A percentile compares a stretch with the other conserved stretches of the same genome.
These are phyloP conservation scores for Drosophila anomelani DNA, from an alignment of 2,888 invertebrate species.

Conservation along the genomic window DNA sequence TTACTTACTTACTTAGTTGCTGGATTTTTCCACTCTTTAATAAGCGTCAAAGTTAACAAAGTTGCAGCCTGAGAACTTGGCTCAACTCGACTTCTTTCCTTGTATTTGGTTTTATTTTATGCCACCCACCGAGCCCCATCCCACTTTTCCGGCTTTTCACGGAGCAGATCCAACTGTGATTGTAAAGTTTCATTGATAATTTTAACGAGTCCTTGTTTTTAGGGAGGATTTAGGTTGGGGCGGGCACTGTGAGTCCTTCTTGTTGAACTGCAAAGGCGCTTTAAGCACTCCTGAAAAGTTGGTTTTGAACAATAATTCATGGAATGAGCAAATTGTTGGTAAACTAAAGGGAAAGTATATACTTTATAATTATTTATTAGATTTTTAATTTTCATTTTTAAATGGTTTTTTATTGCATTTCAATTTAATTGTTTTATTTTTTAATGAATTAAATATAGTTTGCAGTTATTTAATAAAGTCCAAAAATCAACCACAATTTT, in stretches of 20 bases:
- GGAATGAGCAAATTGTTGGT: slow-evolving; percentile 4
- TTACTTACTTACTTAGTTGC: slow-evolving; percentile 12
- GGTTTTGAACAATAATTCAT: slow-evolving; percentile 14
- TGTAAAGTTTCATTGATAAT: slow-evolving; percentile 78
- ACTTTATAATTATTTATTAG: not conserved
- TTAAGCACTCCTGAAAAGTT: slow-evolving; percentile 65
- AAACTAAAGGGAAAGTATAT: not conserved
- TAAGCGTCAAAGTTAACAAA: slow-evolving; percentile 68
- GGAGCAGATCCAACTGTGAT: slow-evolving; percentile 50
- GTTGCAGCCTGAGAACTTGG: slow-evolving; percentile 53
- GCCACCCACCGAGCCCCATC: not conserved
- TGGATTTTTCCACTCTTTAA: slow-evolving; percentile 50
- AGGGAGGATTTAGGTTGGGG: not conserved
- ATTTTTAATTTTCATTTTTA: not conserved
- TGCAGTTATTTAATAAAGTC: not conserved
- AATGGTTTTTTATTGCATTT: not conserved
- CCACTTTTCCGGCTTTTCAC: slow-evolving; percentile 10
- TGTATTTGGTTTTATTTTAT: slow-evolving; percentile 27
- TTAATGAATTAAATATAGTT: not conserved
- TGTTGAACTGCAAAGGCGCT: slow-evolving; percentile 64
- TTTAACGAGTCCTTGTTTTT: slow-evolving; percentile 66
- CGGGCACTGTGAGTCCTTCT: slow-evolving; percentile 13
- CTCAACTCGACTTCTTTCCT: slow-evolving; percentile 55
- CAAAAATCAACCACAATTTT: not conserved
- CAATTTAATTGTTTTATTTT: not conserved